Percentiles rank a stretch among this genome's conserved stretches.
Conservation (phyloP, 2,888 invertebrate species). For the Euphydryas editha region DNA sequence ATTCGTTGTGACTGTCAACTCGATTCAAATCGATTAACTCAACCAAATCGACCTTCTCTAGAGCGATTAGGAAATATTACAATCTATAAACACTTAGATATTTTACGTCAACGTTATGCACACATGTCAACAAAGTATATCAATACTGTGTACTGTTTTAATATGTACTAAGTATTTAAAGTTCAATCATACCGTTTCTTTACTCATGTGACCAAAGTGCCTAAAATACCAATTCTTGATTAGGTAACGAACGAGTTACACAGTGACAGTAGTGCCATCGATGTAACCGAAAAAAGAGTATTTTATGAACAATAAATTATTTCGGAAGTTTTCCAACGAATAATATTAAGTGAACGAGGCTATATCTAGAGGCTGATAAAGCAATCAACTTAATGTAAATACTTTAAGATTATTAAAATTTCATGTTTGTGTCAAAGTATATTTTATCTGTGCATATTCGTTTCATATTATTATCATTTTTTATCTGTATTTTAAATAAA, state of each 20-base stretch:
- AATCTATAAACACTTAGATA: too few relatives aligned
- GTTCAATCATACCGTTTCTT: neutral
- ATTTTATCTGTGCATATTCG: neutral
- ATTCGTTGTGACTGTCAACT: too few relatives aligned
- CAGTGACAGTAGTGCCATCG: neutral
- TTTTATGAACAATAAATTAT: neutral
- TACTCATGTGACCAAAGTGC: neutral
- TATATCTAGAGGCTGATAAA: constrained; percentile 39
- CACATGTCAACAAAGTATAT: too few relatives aligned
- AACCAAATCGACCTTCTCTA: too few relatives aligned
- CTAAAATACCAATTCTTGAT: neutral
- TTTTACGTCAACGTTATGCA: too few relatives aligned
- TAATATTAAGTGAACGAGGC: constrained; percentile 39
- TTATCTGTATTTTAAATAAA: neutral
- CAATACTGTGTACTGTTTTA: too few relatives aligned
- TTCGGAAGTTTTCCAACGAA: neutral
- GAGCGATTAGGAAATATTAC: too few relatives aligned
- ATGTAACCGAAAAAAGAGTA: neutral
- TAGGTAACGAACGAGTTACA: neutral
- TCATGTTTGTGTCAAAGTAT: neutral
- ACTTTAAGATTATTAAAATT: neutral
- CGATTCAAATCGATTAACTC: too few relatives aligned
- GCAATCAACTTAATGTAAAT: constrained; percentile 27
- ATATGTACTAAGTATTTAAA: too few relatives aligned
- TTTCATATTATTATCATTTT: neutral